Evolutionary conservation across 2,888 invertebrate genomes (phyloP), one percentile per base, ranked within the genome.

Genomic region (Rugalucina vietnamica): DNA sequence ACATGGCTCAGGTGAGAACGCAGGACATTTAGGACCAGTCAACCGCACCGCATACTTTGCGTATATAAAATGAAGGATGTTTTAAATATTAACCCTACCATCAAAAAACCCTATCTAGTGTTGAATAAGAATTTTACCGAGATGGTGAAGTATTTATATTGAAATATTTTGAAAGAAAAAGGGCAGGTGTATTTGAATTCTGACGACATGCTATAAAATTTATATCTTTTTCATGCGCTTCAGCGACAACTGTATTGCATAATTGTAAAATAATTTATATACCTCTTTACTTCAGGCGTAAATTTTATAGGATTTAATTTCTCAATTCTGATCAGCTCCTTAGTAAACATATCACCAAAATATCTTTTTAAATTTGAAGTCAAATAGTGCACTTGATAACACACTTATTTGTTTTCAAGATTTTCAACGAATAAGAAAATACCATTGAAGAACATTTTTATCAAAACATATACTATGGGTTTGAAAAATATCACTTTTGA

Each of bases 41-140:
- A 65, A 34, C 29, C 65, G 65, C 34, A 14, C n/a, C 54, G 29
- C 65, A 65, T 65, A 65, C 65, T 34, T 12, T 21, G 5, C 32
- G 29, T 54, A 12, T n/a, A n/a, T 65, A 29, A 43, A 65, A 27
- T 65, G 34, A 34, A 34, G 34, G 65, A 65, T 65, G 65, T 65
- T 65, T 65, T 65, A 34, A 65, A 65, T 65, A 65, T 65, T 65
- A 65, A 65, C 65, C 65, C 65, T 65, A 65, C 24, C 65, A 65
- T 65, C 34, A 34, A 65, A n/a, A n/a, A 65, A 65, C 65, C 18
- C 34, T 65, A 34, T 65, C 34, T 32, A 34, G n/a, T 65, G n/a
- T 65, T 65, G 65, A 65, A 65, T 65, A 65, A 65, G 65, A 34
- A 34, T 65, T 65, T 65, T n/a, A 65, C 65, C 34, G 65, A 65